phyloP scores from a whole-genome alignment of 1,140 invertebrate species.

The Temnothorax nylanderi region DNA sequence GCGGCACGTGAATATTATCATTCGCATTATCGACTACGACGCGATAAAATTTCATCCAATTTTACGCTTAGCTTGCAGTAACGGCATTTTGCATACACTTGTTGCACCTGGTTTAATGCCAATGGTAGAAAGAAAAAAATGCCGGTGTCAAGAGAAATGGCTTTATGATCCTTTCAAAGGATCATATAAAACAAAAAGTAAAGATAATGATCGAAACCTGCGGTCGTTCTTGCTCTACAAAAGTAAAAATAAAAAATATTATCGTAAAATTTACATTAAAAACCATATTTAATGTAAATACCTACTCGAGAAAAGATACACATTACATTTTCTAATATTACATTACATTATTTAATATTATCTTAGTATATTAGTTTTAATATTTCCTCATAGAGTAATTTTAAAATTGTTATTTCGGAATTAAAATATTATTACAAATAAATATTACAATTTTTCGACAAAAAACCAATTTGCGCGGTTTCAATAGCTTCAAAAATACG shows the following conservation, averaged over 20 bases:
- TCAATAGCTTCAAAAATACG: background rate
- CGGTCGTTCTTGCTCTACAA: background rate
- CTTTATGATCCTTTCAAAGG: background rate
- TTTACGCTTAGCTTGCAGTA: constrained; percentile 54
- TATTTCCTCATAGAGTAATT: background rate
- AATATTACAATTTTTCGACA: background rate
- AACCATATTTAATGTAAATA: background rate
- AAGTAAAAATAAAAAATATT: background rate
- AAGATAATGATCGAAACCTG: background rate
- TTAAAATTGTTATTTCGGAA: background rate
- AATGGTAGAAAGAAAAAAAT: constrained; percentile 24
- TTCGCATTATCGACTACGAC: constrained; percentile 52
- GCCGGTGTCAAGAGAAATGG: background rate
- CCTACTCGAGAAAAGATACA: background rate
- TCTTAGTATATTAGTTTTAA: background rate
- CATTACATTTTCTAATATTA: background rate
- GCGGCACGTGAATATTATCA: constrained; percentile 23
- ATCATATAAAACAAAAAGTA: background rate
- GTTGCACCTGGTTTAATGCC: constrained; percentile 60
- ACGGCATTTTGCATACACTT: constrained; percentile 60
- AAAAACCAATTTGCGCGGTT: background rate
- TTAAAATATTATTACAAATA: background rate
- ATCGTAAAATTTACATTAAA: background rate
- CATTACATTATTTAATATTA: background rate
- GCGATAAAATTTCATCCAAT: constrained; percentile 47